Evolutionary conservation across 2,888 invertebrate genomes (phyloP).

Genomic region (Atrina japonica): DNA sequence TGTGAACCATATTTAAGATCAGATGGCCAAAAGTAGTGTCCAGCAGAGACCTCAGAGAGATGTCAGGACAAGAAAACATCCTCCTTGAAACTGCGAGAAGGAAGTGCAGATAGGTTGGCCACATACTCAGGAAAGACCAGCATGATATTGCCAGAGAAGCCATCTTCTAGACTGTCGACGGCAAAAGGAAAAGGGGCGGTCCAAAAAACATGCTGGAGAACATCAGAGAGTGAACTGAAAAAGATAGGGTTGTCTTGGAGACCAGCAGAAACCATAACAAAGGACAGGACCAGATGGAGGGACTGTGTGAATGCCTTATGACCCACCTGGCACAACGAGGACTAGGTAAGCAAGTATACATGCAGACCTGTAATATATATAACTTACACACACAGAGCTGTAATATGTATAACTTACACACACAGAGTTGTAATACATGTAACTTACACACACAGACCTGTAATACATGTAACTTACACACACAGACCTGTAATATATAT

Average conservation of each 20-base stretch:
- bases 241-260: background rate
- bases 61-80: background rate
- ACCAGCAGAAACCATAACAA: background rate
- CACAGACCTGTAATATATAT: too few relatives aligned
- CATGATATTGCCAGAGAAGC: too few relatives aligned
- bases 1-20: slow-evolving; percentile 11
- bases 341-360: too few relatives aligned
- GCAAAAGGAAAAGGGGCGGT: background rate
- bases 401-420: too few relatives aligned
- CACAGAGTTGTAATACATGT: background rate
- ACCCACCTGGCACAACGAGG: too few relatives aligned
- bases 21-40: slow-evolving; percentile 14
- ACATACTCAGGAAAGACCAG: too few relatives aligned
- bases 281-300: slow-evolving; percentile 14
- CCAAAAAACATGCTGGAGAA: slow-evolving; percentile 3
- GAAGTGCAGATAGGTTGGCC: slow-evolving; percentile 10
- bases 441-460: too few relatives aligned
- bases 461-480: too few relatives aligned
- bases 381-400: too few relatives aligned
- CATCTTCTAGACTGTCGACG: too few relatives aligned
- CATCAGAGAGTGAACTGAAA: too few relatives aligned
- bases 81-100: background rate
- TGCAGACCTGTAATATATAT: too few relatives aligned
- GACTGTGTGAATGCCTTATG: slow-evolving; percentile 10
- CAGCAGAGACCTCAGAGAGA: background rate